Conservation (phyloP, 1,140 invertebrate species). For the Phthorimaea operculella region DNA sequence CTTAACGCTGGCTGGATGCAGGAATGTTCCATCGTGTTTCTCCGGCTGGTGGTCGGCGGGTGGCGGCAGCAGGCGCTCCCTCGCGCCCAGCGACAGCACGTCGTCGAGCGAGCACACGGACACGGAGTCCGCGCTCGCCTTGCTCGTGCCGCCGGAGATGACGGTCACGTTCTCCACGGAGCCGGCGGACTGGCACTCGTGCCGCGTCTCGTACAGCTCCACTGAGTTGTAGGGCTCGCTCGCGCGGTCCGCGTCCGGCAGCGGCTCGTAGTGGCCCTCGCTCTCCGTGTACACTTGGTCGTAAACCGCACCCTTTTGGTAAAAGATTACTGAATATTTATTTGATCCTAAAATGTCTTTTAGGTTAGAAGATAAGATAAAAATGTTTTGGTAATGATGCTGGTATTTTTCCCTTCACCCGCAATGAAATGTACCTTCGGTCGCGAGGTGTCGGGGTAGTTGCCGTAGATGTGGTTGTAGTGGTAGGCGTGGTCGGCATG, state of each 20-base stretch:
- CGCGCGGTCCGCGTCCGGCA: constrained; percentile 41
- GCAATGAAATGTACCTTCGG: constrained; percentile 9
- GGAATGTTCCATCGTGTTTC: constrained; percentile 53
- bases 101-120: constrained; percentile 68
- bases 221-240: constrained; percentile 52
- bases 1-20: constrained; percentile 56
- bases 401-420: no score
- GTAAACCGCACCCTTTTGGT: constrained; percentile 37
- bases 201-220: constrained; percentile 51
- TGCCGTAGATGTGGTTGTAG: constrained; percentile 50
- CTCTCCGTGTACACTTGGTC: constrained; percentile 61
- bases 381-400: no score
- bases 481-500: constrained; percentile 51
- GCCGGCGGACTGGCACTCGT: constrained; percentile 44
- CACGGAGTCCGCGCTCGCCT: constrained; percentile 63
- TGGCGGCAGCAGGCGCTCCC: constrained; percentile 52
- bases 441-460: constrained; percentile 39
- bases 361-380: no score
- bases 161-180: constrained; percentile 59
- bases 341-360: no score
- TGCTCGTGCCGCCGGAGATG: constrained; percentile 47
- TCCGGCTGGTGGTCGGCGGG: constrained; percentile 62
- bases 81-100: constrained; percentile 29
- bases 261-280: constrained; percentile 61
- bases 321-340: no score